Conservation (phyloP, 2,113 vertebrate species). For the Odocoileus hemionus region DNA sequence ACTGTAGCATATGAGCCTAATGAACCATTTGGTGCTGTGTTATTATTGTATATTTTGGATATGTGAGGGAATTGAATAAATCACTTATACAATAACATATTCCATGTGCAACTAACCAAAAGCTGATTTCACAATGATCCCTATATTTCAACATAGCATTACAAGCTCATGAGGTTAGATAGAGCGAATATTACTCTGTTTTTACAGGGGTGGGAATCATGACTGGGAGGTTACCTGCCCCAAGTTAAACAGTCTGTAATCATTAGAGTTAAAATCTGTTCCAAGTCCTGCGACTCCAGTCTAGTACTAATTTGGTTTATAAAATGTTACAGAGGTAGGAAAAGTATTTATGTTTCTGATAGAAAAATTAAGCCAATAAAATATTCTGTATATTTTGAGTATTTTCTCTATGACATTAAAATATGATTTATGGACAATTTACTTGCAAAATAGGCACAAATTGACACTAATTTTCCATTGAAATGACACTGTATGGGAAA, state of each 20-base stretch:
- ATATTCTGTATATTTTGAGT: neutral
- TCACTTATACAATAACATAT: neutral
- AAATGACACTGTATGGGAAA: neutral
- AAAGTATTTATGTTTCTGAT: neutral
- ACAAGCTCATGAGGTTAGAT: neutral
- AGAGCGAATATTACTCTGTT: neutral
- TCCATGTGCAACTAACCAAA: neutral
- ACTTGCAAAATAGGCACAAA: neutral
- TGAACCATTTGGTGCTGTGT: neutral
- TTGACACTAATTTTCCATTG: constrained; percentile 25
- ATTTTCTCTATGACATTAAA: constrained; percentile 7
- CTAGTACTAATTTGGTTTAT: neutral
- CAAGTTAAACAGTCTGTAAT: neutral
- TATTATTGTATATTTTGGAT: neutral
- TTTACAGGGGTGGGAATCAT: neutral
- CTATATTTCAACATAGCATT: neutral
- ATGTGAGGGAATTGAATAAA: neutral
- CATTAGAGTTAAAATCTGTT: neutral
- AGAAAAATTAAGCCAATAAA: constrained; percentile 14
- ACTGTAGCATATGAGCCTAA: neutral
- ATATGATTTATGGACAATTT: neutral
- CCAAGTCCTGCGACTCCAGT: neutral
- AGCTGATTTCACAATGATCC: neutral
- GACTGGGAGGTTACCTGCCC: neutral
- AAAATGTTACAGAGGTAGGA: neutral